A percentile compares a stretch with the other conserved stretches of the same genome.
phyloP scores from a whole-genome alignment of 2,888 invertebrate genomes.

The Sminthurides aquaticus region DNA sequence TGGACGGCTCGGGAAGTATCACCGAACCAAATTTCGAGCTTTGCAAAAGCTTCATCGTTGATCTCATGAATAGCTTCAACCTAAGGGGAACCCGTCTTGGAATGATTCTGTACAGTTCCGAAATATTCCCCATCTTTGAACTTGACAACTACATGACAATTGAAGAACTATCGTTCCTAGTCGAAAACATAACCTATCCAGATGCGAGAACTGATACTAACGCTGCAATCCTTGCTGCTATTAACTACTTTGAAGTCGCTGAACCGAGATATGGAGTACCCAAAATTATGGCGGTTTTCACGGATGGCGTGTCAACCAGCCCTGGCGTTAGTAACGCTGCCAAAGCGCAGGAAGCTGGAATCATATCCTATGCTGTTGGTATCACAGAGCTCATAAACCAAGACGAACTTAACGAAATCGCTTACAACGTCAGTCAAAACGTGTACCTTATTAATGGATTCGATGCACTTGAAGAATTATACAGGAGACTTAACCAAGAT shows the following conservation, averaged over 20 bases:
- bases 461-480: slow-evolving; percentile 11
- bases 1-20: slow-evolving; percentile 32
- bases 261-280: slow-evolving; percentile 6
- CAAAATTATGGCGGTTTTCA: slow-evolving; percentile 12
- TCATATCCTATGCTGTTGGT: slow-evolving; percentile 8
- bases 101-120: slow-evolving; percentile 19
- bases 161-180: background rate
- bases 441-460: slow-evolving; percentile 5
- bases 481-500: slow-evolving; percentile 5
- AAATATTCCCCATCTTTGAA: background rate
- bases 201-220: slow-evolving; percentile 1
- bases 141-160: slow-evolving; percentile 6
- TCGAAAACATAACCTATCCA: background rate
- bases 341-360: background rate
- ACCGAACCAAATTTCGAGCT: slow-evolving; percentile 11
- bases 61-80: slow-evolving; percentile 23
- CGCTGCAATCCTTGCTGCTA: background rate
- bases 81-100: slow-evolving; percentile 19
- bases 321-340: background rate
- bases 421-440: background rate
- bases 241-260: background rate
- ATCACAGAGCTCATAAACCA: slow-evolving; percentile 1
- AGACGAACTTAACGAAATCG: slow-evolving; percentile 3
- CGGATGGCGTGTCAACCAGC: slow-evolving; percentile 1
- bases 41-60: slow-evolving; percentile 24